Base-by-base conservation (phyloP, 2,888 invertebrate genomes). In the Lasioglossum malachurum region DNA sequence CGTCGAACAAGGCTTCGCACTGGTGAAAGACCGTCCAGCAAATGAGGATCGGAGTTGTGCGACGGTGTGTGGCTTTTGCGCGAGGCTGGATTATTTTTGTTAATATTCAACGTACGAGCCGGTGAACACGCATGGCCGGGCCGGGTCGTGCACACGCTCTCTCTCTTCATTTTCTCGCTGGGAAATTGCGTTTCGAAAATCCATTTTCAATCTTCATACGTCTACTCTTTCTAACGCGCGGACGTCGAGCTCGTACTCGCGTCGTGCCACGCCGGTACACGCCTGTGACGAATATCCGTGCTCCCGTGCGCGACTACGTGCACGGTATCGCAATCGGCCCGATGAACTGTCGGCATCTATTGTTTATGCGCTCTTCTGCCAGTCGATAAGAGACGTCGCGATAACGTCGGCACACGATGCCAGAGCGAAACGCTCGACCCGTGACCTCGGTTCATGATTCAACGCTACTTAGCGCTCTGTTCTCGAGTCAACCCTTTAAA, bases 141-240 rank as follows among this genome's bases (percentile, higher is more conserved):
- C 27, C 67, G 71, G 83, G 73, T 69, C 75, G 76, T 88, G 86
- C 84, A 83, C 87, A 91, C 90, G 84, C 88, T 27, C 60, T 27
- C 60, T 91, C 90, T 91, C 89, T 93, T 92, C 92, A 92, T 93
- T 93, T 93, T 91, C 92, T 91, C 90, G 85, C 83, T 89, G 91
- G 91, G 89, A 92, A 93, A 93, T 92, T 93, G 89, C 88, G 84
- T 90, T 88, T 88, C 89, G 91, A 91, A 92, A 92, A 93, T 92
- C 91, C 88, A 93, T 92, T 92, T 93, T 92, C 92, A 88, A 91
- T 91, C 89, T 89, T 84, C 85, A 78, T 90, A 88, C 87, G 78
- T 85, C 80, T 80, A 76, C 84, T 82, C 76, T 90, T 80, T 87
- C 80, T 80, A 88, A 88, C 84, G 83, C 82, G 46, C 79, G 74